phyloP scores from a whole-genome alignment of 2,888 invertebrate genomes.

The Drosophila barbarae region DNA sequence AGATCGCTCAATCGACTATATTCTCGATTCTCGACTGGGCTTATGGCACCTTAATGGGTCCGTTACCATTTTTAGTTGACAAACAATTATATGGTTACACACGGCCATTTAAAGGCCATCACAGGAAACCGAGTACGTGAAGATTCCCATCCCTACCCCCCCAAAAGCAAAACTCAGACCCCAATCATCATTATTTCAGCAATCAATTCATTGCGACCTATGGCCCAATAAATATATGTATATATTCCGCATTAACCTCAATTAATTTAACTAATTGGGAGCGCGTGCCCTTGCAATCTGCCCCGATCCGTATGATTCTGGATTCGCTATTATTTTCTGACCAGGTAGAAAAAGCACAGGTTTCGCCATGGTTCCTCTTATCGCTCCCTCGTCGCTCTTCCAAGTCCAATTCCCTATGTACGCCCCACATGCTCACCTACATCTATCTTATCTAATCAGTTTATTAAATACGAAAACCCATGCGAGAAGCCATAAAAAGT shows the following conservation, averaged over 20 bases:
- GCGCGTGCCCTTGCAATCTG: conserved; percentile 45
- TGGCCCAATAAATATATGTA: conserved; percentile 54
- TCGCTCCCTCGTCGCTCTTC: conserved; percentile 29
- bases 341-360: conserved; percentile 25
- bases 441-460: conserved; percentile 66
- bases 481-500: conserved; percentile 60
- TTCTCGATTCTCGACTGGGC: conserved; percentile 24
- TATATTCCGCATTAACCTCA: conserved; percentile 55
- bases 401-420: conserved; percentile 29
- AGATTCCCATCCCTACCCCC: conserved; percentile 5
- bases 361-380: conserved; percentile 29
- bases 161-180: neutral
- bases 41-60: conserved; percentile 44
- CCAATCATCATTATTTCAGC: conserved; percentile 31
- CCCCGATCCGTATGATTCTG: conserved; percentile 22
- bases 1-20: conserved; percentile 11
- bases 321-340: conserved; percentile 20
- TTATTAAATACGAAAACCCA: conserved; percentile 66
- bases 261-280: conserved; percentile 67
- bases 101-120: conserved; percentile 55
- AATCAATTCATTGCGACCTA: conserved; percentile 62
- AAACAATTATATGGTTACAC: conserved; percentile 61
- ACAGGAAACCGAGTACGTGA: conserved; percentile 52
- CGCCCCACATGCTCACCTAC: conserved; percentile 10
- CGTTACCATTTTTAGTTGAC: conserved; percentile 65